phyloP scores from a whole-genome alignment of 2,797 vertebrate genomes.

The Trichosurus vulpecula region DNA sequence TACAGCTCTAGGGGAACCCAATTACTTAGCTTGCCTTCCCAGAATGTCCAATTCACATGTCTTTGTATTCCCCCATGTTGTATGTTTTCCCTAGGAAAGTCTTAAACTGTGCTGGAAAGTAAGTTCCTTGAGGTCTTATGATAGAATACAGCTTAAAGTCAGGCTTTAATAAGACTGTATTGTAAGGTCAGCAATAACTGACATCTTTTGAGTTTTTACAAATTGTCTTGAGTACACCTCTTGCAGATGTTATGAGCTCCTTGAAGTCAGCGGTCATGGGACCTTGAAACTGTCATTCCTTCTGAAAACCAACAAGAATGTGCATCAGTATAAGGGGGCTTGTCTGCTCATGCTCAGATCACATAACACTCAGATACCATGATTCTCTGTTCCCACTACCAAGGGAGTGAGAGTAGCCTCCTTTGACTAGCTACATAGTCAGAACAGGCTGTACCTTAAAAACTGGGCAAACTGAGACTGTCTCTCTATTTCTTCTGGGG shows the following conservation, averaged over 20 bases:
- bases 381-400: background rate
- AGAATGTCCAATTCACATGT: background rate
- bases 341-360: background rate
- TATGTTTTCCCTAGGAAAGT: background rate
- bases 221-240: background rate
- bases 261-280: background rate
- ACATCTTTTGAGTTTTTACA: background rate
- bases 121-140: background rate
- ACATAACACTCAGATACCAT: background rate
- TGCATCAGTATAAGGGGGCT: background rate
- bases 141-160: background rate
- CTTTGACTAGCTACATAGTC: background rate
- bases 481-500: background rate
- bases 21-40: background rate
- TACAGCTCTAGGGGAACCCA: background rate
- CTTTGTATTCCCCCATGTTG: background rate
- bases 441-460: background rate
- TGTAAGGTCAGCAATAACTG: background rate
- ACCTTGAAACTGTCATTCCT: background rate
- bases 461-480: background rate
- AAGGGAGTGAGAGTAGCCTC: background rate
- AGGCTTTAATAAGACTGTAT: background rate
- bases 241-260: background rate
- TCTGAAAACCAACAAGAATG: constrained; percentile 8
- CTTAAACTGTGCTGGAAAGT: background rate